These are phyloP conservation scores for Drosophila nigromelanica DNA, from an alignment of 1,140 invertebrate species.

Conservation along the genomic window DNA sequence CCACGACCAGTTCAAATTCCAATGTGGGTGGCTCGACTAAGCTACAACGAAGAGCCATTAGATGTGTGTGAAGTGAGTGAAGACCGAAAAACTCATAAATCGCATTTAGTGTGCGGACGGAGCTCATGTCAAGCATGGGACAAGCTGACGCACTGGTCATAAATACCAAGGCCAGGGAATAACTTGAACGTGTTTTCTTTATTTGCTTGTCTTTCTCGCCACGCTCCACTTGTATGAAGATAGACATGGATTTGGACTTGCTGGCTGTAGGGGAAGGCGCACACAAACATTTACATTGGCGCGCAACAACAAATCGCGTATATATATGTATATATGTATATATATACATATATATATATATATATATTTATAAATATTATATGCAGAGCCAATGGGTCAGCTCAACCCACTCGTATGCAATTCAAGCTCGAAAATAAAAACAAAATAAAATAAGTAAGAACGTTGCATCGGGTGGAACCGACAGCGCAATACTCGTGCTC, in stretches of 20 bases:
- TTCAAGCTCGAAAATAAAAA: slow-evolving; percentile 14
- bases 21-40: slow-evolving; percentile 53
- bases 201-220: slow-evolving; percentile 63
- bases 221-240: slow-evolving; percentile 42
- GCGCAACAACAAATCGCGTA: slow-evolving; percentile 35
- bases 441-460: neutral
- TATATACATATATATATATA: neutral
- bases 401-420: neutral
- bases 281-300: slow-evolving; percentile 67
- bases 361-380: neutral
- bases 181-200: slow-evolving; percentile 70
- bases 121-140: slow-evolving; percentile 56
- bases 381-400: slow-evolving; percentile 5
- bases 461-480: too few species aligned
- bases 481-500: too few species aligned
- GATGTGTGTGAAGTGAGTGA: neutral
- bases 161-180: slow-evolving; percentile 76
- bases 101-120: slow-evolving; percentile 20
- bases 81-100: slow-evolving; percentile 27
- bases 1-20: slow-evolving; percentile 72
- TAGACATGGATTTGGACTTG: slow-evolving; percentile 20
- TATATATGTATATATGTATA: neutral
- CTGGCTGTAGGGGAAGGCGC: slow-evolving; percentile 1
- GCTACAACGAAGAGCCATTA: slow-evolving; percentile 11
- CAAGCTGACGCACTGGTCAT: slow-evolving; percentile 66